These are phyloP conservation scores for Hypselothyrea guttata DNA, from an alignment of 2,888 invertebrate genomes.

Conservation along the genomic window DNA sequence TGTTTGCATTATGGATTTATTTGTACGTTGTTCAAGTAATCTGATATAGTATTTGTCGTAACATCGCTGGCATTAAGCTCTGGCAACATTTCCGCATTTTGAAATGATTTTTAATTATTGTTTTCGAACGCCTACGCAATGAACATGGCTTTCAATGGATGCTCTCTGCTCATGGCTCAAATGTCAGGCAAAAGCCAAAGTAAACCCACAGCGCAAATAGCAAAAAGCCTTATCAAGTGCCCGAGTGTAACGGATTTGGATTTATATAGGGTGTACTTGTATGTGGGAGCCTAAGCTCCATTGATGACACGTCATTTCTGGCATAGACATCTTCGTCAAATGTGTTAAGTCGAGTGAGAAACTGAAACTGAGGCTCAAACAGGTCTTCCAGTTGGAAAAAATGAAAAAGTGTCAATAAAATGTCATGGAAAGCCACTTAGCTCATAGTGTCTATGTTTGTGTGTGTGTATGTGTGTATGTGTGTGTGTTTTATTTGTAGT, in stretches of 20 bases:
- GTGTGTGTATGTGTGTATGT: conserved; percentile 10
- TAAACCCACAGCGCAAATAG: conserved; percentile 35
- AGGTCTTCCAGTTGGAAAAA: conserved; percentile 49
- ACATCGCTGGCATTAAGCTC: conserved; percentile 73
- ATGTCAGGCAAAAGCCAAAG: conserved; percentile 63
- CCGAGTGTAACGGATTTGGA: conserved; percentile 40
- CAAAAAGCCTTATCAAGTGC: conserved; percentile 61
- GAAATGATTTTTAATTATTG: conserved; percentile 74
- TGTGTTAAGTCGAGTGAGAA: conserved; percentile 70
- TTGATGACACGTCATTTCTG: conserved; percentile 75
- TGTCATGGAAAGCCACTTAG: conserved; percentile 74
- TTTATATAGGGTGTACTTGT: conserved; percentile 47
- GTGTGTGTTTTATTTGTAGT: background rate
- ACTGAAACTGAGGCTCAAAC: conserved; percentile 45
- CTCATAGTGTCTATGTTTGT: conserved; percentile 2
- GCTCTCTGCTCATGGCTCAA: conserved; percentile 59
- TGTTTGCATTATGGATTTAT: conserved; percentile 22
- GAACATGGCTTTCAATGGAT: conserved; percentile 49
- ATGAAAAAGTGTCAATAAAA: conserved; percentile 67
- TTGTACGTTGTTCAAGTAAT: conserved; percentile 55
- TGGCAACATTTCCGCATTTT: conserved; percentile 71
- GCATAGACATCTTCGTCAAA: conserved; percentile 74
- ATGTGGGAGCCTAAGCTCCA: conserved; percentile 71
- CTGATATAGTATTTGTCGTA: conserved; percentile 69
- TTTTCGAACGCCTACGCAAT: conserved; percentile 67